These are phyloP conservation scores for Spilogale gracilis DNA, from an alignment of 2,113 vertebrate species.

Conservation along the genomic window DNA sequence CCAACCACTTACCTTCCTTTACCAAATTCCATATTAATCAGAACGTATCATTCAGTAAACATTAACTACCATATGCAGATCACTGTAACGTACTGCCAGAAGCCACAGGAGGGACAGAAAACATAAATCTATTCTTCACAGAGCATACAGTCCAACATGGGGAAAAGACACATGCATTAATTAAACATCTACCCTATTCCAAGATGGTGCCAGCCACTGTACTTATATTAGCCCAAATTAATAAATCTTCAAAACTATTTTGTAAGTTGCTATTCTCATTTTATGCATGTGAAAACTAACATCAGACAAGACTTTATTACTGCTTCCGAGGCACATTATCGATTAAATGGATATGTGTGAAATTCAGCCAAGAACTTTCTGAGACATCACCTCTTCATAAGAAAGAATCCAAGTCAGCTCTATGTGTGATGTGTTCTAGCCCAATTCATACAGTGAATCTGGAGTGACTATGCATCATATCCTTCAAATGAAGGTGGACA, in stretches of 20 bases:
- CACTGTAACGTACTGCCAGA: background rate
- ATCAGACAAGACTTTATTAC: background rate
- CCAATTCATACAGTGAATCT: background rate
- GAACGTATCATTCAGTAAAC: background rate
- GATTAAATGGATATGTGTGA: background rate
- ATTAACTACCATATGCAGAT: background rate
- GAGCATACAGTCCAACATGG: background rate
- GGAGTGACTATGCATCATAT: background rate
- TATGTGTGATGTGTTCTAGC: accelerated
- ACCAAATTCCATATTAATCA: constrained; percentile 28
- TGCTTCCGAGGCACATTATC: background rate
- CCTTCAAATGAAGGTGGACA: background rate
- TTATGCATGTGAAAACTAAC: background rate
- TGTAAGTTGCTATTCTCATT: background rate
- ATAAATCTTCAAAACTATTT: background rate
- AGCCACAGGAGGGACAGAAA: constrained; percentile 1
- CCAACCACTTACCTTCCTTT: background rate
- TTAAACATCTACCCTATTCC: background rate
- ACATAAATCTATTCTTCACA: background rate
- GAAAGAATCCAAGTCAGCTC: background rate
- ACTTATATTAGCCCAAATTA: background rate
- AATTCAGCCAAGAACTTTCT: background rate
- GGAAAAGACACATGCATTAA: background rate
- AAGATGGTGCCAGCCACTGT: background rate
- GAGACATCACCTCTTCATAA: background rate